Percentiles rank a stretch among this genome's conserved stretches.
These are phyloP conservation scores for Natator depressus DNA, from an alignment of 2,113 vertebrate genomes.

Conservation along the genomic window DNA sequence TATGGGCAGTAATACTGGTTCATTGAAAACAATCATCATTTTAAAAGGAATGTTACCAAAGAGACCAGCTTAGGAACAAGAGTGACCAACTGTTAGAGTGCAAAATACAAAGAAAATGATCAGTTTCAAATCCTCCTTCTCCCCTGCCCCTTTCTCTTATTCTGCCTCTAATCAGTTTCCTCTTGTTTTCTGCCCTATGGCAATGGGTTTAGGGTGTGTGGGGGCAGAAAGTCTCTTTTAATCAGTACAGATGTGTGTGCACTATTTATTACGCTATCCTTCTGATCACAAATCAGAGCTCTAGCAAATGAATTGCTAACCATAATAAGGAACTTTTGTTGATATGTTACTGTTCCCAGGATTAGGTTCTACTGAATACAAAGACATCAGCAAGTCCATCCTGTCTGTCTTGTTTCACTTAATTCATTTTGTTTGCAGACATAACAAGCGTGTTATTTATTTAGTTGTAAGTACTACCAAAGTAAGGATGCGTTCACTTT, in stretches of 20 bases:
- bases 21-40: conserved; percentile 13
- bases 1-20: not conserved
- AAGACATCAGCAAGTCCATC: conserved; percentile 32
- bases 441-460: conserved; percentile 68
- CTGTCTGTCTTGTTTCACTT: conserved; percentile 64
- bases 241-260: conserved; percentile 34
- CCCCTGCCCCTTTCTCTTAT: not conserved
- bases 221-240: conserved; percentile 28
- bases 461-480: conserved; percentile 63
- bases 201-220: not conserved
- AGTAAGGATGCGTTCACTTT: conserved; percentile 57
- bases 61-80: not conserved
- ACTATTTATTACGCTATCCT: not conserved
- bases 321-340: conserved; percentile 50
- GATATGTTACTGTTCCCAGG: conserved; percentile 49
- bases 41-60: not conserved
- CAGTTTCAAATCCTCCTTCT: not conserved
- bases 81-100: not conserved
- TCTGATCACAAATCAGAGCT: not conserved
- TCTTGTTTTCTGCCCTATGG: conserved; percentile 11
- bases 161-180: not conserved
- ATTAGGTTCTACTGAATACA: conserved; percentile 64
- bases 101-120: not conserved
- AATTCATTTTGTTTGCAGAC: conserved; percentile 69
- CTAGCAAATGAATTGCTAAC: conserved; percentile 52